phyloP scores from a whole-genome alignment of 2,113 vertebrate genomes.

The Sterna hirundo region DNA sequence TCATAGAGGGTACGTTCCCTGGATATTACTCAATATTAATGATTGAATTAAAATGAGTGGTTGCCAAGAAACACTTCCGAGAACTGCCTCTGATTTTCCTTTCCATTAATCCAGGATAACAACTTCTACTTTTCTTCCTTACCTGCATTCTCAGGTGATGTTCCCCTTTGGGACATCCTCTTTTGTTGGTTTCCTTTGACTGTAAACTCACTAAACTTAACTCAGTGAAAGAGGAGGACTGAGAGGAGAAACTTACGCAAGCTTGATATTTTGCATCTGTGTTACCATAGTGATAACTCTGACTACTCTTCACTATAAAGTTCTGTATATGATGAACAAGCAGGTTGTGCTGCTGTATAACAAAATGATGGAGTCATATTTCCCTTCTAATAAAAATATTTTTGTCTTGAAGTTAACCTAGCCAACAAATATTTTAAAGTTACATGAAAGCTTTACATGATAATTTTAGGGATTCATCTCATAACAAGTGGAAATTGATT shows the following conservation, averaged over 20 bases:
- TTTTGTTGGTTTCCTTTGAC: not conserved
- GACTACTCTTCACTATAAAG: not conserved
- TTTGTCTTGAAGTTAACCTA: not conserved
- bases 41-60: not conserved
- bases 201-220: not conserved
- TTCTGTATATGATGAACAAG: not conserved
- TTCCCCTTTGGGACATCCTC: not conserved
- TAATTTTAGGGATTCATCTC: slow-evolving; percentile 6
- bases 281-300: not conserved
- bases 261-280: not conserved
- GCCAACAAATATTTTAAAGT: not conserved
- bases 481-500: slow-evolving; percentile 28
- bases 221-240: not conserved
- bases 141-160: not conserved
- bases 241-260: not conserved
- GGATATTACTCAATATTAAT: not conserved
- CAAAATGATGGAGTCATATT: not conserved
- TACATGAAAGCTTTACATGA: not conserved
- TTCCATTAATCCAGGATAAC: not conserved
- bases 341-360: not conserved
- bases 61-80: not conserved
- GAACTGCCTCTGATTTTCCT: slow-evolving; percentile 4
- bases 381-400: not conserved
- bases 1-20: not conserved
- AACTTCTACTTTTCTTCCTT: not conserved